phyloP scores from a whole-genome alignment of 2,888 invertebrate genomes.

The Lycaena phlaeas region DNA sequence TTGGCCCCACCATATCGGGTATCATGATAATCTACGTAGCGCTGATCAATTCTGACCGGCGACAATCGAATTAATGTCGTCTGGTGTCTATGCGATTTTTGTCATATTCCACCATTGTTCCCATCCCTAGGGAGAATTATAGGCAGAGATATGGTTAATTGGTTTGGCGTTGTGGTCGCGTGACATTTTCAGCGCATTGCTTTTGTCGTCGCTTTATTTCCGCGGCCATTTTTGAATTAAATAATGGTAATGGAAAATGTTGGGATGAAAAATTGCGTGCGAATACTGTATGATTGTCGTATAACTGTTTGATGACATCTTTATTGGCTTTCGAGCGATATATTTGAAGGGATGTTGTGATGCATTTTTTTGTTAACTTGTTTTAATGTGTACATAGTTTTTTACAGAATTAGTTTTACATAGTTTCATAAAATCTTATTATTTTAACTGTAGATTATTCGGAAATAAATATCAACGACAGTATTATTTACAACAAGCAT shows the following conservation, averaged over 20 bases:
- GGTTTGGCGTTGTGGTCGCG: conserved; percentile 63
- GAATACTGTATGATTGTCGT: conserved; percentile 6
- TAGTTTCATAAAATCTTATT: too few relatives aligned
- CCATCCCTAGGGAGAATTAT: conserved; percentile 45
- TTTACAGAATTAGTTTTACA: too few relatives aligned
- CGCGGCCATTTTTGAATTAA: conserved; percentile 45
- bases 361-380: too few relatives aligned
- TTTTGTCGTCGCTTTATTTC: conserved; percentile 63
- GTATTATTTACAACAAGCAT: too few relatives aligned
- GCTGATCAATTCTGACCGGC: conserved; percentile 59
- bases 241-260: conserved; percentile 27
- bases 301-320: background rate
- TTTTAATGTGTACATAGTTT: too few relatives aligned
- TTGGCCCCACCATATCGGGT: conserved; percentile 67
- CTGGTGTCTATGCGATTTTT: conserved; percentile 60
- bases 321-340: background rate
- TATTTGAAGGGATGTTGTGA: background rate
- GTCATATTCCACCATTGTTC: conserved; percentile 48
- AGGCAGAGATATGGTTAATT: conserved; percentile 63
- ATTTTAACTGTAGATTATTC: too few relatives aligned
- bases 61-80: conserved; percentile 66
- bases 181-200: conserved; percentile 66
- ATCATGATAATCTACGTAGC: conserved; percentile 65
- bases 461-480: too few relatives aligned
- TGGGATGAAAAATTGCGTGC: conserved; percentile 7